A percentile compares a stretch with the other conserved stretches of the same genome.
Conservation (phyloP, 1,140 invertebrate genomes). For the Drosophila tsacasi region DNA sequence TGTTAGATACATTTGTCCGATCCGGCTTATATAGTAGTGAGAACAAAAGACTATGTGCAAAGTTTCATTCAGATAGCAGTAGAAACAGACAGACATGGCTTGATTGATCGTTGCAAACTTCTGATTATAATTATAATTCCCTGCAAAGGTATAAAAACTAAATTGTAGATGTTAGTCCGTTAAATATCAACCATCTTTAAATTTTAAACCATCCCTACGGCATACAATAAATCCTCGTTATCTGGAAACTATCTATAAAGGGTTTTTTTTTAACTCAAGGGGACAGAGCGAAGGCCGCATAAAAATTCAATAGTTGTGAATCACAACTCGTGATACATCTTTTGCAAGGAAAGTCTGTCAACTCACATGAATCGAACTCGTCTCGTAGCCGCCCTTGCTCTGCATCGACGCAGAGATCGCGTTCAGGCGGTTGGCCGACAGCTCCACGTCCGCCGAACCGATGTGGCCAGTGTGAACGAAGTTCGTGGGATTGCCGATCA, state of each 20-base stretch:
- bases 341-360: background rate
- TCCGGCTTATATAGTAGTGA: no score
- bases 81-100: no score
- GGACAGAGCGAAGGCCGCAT: background rate
- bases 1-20: no score
- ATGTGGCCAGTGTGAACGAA: conserved; percentile 95
- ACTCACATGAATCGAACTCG: conserved; percentile 87
- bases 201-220: background rate
- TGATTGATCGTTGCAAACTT: no score
- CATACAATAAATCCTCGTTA: background rate
- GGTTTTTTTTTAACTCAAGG: background rate
- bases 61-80: no score
- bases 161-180: no score
- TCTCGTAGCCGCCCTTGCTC: conserved; percentile 94
- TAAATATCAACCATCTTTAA: background rate
- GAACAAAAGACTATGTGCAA: no score
- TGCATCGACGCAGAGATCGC: conserved; percentile 94
- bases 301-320: background rate
- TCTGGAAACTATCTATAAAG: no score
- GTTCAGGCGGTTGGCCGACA: conserved; percentile 90
- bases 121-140: no score
- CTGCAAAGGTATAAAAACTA: no score
- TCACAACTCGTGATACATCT: no score
- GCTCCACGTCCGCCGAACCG: conserved; percentile 93
- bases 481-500: conserved; percentile 96